Evolutionary conservation across 2,888 invertebrate genomes (phyloP), one percentile per base, ranked within the genome.

Genomic region (Disparrhopalites patrizii): DNA sequence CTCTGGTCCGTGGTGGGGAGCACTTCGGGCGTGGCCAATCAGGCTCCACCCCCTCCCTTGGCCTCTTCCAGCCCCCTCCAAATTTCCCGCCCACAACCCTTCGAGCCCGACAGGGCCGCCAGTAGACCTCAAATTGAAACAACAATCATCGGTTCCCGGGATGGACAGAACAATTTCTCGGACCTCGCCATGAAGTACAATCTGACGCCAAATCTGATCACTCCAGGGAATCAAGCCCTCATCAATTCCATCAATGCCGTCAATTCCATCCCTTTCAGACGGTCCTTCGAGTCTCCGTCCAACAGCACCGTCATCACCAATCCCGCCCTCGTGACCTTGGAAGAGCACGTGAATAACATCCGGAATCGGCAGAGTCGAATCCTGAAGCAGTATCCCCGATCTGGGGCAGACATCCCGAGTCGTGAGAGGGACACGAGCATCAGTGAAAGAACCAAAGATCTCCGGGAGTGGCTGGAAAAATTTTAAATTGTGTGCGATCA

Each of bases 381-480:
- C 33, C n/a, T 33, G 23, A 33, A 20, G 23, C 56, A 47, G n/a
- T 58, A 61, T 38, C 55, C 54, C 10, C 33, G 30, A 15, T 28
- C 60, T 31, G 54, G n/a, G 30, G 65, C n/a, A 55, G 18, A n/a
- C 8, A 47, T 23, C 18, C 13, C 25, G 2, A 62, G 27, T 20
- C 20, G 52, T 8, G 31, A 36, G 8, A 18, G 31, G n/a, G 38
- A 60, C 7, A 38, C 57, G 10, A 68, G 62, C 52, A 63, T 74
- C 10, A 68, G 65, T 61, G 73, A 70, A 40, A 71, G 70, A 63
- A 74, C 74, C 3, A 71, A 70, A 66, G 71, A 74, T 63, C 68
- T 74, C 50, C 60, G 73, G 27, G 72, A 74, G 31, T 74, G 74
- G 74, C 52, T 72, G 62, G 70, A 72, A 25, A 73, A 74, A 62